These are phyloP conservation scores for Temnothorax ravouxi DNA, from an alignment of 2,888 invertebrate species.

Conservation along the genomic window DNA sequence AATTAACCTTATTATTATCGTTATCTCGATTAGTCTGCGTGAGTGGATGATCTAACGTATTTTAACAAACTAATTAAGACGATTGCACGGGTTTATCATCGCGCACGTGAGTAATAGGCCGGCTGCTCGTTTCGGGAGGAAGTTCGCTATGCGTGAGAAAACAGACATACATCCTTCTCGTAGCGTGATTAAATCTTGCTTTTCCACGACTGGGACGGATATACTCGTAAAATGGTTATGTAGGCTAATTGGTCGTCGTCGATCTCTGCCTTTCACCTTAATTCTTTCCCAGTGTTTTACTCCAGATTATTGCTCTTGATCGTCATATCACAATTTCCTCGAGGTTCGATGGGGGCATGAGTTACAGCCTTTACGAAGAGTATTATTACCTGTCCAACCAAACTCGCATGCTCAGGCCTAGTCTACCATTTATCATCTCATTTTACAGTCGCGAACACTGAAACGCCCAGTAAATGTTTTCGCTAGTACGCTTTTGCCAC, in stretches of 20 bases:
- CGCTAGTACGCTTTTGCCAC: not conserved
- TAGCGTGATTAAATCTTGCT: constrained; percentile 79
- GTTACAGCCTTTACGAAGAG: constrained; percentile 82
- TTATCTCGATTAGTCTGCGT: constrained; percentile 46
- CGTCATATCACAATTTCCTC: constrained; percentile 78
- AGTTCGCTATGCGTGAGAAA: constrained; percentile 78
- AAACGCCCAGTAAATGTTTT: constrained; percentile 31
- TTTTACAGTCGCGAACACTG: constrained; percentile 76
- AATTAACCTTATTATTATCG: constrained; percentile 56
- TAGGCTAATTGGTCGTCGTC: constrained; percentile 81
- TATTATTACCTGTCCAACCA: constrained; percentile 84
- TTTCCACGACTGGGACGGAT: constrained; percentile 74
- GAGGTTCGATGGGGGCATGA: constrained; percentile 77
- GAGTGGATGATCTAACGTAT: constrained; percentile 59
- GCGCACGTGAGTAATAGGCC: constrained; percentile 59
- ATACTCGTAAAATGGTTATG: constrained; percentile 79
- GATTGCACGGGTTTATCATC: constrained; percentile 67
- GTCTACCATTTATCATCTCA: constrained; percentile 82
- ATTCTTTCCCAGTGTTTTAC: constrained; percentile 59
- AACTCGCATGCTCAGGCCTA: constrained; percentile 77
- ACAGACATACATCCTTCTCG: constrained; percentile 75
- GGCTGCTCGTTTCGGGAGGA: constrained; percentile 65
- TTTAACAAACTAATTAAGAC: constrained; percentile 71
- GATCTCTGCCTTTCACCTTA: constrained; percentile 65
- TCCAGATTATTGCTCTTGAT: constrained; percentile 73